Conservation (phyloP, 2,113 vertebrate genomes). For the Anguilla rostrata region DNA sequence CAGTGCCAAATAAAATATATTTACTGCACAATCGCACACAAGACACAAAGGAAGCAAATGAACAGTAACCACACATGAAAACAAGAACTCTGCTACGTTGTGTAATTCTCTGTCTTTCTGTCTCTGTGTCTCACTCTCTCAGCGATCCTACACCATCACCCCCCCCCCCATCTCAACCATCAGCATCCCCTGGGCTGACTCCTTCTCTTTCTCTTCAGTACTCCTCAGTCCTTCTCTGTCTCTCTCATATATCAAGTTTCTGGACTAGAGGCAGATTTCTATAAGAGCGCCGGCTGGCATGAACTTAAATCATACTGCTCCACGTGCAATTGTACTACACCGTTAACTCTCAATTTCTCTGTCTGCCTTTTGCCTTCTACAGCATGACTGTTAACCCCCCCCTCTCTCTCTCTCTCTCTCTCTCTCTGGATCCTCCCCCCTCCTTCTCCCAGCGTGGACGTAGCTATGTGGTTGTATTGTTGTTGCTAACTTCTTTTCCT, state of each 20-base stretch:
- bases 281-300: background rate
- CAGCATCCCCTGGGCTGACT: background rate
- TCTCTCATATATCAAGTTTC: background rate
- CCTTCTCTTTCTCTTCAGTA: no score
- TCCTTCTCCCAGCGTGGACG: constrained; percentile 19
- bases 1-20: no score
- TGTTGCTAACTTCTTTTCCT: constrained; percentile 46
- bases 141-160: no score
- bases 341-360: background rate
- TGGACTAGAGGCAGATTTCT: background rate
- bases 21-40: no score
- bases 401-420: background rate
- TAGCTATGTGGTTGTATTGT: constrained; percentile 31
- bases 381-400: background rate
- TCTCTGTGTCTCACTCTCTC: no score
- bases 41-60: no score
- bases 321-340: background rate
- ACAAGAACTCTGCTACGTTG: no score
- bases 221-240: background rate
- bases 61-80: no score
- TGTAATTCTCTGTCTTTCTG: no score
- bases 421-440: background rate
- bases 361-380: background rate
- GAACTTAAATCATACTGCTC: background rate
- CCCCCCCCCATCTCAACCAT: background rate